Evolutionary conservation across 92 coral and sea anemone species (phyloP).

Genomic region (Pocillopora grandis): DNA sequence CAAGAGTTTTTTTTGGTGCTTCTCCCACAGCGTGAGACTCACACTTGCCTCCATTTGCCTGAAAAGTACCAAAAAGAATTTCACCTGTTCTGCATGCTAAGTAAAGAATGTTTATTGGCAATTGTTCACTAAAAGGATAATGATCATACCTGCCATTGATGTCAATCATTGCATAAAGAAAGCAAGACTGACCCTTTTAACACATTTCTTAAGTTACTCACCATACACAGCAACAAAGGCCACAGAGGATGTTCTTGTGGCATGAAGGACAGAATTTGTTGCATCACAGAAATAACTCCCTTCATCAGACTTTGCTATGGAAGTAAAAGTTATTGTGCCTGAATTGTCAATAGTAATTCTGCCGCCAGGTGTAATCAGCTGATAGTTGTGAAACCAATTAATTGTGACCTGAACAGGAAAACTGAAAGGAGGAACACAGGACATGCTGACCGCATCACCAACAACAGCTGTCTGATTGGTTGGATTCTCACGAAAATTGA

Average conservation of each 20-base stretch:
- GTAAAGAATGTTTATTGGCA: too few relatives aligned
- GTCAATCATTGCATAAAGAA: background rate
- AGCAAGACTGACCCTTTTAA: background rate
- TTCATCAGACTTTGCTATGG: conserved; percentile 84
- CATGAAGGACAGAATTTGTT: conserved; percentile 47
- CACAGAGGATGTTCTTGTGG: conserved; percentile 66
- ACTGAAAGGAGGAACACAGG: conserved; percentile 80
- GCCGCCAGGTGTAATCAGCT: conserved; percentile 51
- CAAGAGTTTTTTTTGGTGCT: too few relatives aligned
- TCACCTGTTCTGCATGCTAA: too few relatives aligned
- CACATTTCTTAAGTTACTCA: conserved; percentile 15
- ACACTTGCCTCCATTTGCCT: too few relatives aligned
- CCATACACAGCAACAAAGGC: conserved; percentile 87
- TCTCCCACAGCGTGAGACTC: too few relatives aligned
- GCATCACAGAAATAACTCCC: conserved; percentile 94
- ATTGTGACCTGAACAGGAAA: conserved; percentile 69
- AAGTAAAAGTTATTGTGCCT: conserved; percentile 70
- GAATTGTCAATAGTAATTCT: conserved; percentile 64
- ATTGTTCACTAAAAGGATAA: too few relatives aligned
- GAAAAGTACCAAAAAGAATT: too few relatives aligned
- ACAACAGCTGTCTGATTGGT: conserved; percentile 69
- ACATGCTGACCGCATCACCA: conserved; percentile 64
- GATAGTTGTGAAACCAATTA: conserved; percentile 87
- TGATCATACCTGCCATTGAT: background rate
- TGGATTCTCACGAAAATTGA: conserved; percentile 70